These are phyloP conservation scores for Ecliptopera silaceata DNA, from an alignment of 2,888 invertebrate species.

Conservation along the genomic window DNA sequence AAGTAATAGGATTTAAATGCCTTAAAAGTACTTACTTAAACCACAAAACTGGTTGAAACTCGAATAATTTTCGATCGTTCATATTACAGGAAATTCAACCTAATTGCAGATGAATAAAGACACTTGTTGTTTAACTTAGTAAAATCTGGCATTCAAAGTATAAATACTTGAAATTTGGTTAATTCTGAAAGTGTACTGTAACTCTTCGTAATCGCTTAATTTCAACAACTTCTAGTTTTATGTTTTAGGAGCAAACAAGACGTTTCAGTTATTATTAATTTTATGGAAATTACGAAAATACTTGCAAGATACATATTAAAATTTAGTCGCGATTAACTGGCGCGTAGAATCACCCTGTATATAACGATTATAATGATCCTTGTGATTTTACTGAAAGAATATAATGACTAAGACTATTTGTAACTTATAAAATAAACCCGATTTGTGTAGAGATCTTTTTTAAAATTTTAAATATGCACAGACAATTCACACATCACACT, in stretches of 20 bases:
- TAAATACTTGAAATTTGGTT: background rate
- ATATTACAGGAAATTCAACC: background rate
- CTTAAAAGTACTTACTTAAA: no score
- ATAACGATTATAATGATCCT: no score
- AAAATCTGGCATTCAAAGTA: conserved; percentile 8
- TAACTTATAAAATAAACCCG: no score
- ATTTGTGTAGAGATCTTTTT: no score
- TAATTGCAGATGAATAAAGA: background rate
- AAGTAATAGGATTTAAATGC: background rate
- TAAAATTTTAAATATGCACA: no score
- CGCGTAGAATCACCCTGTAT: no score
- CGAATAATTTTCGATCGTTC: background rate
- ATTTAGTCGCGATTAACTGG: no score
- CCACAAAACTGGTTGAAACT: background rate
- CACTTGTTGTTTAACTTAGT: conserved; percentile 5
- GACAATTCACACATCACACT: no score
- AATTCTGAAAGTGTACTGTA: conserved; percentile 2
- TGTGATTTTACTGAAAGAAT: no score
- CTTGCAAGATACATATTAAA: no score
- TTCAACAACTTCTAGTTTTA: conserved; percentile 4
- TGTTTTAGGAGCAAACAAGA: background rate
- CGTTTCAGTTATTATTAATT: background rate
- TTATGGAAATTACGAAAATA: no score
- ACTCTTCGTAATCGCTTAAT: conserved; percentile 7
- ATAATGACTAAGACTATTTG: no score